Base-by-base conservation (phyloP, 2,797 vertebrate genomes). In the Manis crassicaudata region DNA sequence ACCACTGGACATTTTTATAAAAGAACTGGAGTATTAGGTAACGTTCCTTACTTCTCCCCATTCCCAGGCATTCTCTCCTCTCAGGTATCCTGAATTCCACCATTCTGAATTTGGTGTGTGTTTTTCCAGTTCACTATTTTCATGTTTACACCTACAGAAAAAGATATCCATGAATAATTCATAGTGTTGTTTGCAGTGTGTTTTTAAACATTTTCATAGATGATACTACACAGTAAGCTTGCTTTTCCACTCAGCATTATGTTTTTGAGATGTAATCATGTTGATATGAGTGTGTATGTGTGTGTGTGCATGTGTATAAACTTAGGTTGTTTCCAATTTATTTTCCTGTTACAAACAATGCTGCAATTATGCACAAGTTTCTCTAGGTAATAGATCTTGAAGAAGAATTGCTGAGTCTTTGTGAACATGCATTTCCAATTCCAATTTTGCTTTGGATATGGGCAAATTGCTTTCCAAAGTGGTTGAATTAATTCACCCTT, bases 141-240 rank as follows among this genome's bases (percentile, higher is more conserved):
- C 40, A 1, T 70, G 84, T 84, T 95, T 72, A 95, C 63, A 82
- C 89, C 95, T 88, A 73, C 83, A n/a, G 88, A 88, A 70, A 77
- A 91, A 95, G 60, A 43, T 7, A 16, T 0, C 73, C 46, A 94
- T 93, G 97, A 96, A 96, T 98, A 93, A 96, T 96, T 91, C 93
- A 94, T 60, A n/a, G 43, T 63, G 95, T 83, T 92, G 91, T 89
- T 86, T 84, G 88, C 83, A 56, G 88, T 23, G 60, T 94, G 95
- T 95, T 96, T 96, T 92, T 62, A 97, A 97, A 97, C 96, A 97
- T 95, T 94, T 95, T 90, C 76, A 43, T 96, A 95, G 97, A 96
- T 32, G 75, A 94, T 72, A 12, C 68, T 85, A 82, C 90, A 65
- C 90, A 96, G 67, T 12, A 46, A 92, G 94, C 82, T 79, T 85